Evolutionary conservation across 2,888 invertebrate species (phyloP), one percentile per base, ranked within the genome.

Genomic region (Venusia cambrica): DNA sequence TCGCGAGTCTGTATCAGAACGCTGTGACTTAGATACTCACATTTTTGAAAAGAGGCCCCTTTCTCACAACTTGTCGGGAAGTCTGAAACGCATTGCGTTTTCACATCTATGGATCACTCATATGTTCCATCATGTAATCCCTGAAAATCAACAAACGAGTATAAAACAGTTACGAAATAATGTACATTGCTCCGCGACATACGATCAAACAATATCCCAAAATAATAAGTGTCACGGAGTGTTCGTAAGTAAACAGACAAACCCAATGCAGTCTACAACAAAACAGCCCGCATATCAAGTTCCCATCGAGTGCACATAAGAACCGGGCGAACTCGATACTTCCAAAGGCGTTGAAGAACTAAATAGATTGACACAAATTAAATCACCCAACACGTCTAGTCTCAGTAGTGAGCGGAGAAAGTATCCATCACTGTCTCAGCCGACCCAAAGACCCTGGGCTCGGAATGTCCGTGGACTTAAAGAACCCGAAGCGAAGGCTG

Each of bases 401-500:
- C 27, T 27, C 18, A 19, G 22, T 29, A 16, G 4, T 16, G 17
- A 38, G 38, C 26, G 8, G 19, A 43, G 38, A 37, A 35, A 33
- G 17, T 25, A n/a, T 41, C 38, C 22, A 26, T 36, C 29, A 30
- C 22, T 28, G 26, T 26, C 29, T 17, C 36, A 32, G 21, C 36
- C 21, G 41, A 52, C 45, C 51, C 57, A 57, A 52, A 48, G 57
- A 56, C 54, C 48, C 51, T 51, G 43, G 39, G 42, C 42, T 21
- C 29, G 20, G 25, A 34, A 15, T 12, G 19, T 30, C 18, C 17
- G 15, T 20, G 10, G 16, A 32, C n/a, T 13, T 38, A 17, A 21
- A 29, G 17, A 12, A 28, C 36, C 38, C 17, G 26, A 13, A 31
- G 33, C 38, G 35, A 43, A 32, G 26, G 39, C 45, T 31, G 29